Evolutionary conservation across 2,113 vertebrate genomes (phyloP).

Genomic region (Lutjanus erythropterus): DNA sequence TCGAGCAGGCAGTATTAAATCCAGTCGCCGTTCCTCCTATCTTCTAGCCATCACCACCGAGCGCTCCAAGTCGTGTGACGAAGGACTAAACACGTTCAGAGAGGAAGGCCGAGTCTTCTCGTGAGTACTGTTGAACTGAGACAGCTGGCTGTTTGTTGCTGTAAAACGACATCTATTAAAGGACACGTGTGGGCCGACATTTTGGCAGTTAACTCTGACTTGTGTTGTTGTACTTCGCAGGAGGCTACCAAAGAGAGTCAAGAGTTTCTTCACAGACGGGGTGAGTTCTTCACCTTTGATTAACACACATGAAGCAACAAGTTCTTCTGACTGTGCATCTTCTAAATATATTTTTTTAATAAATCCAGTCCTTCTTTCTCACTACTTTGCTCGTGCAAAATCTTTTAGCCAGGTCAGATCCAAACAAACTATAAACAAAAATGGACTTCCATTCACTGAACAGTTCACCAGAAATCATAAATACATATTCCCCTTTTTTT

Average conservation of each 20-base stretch:
- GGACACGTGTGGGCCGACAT: not conserved
- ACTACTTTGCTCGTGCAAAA: not conserved
- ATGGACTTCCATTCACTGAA: no score
- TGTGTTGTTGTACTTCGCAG: conserved; percentile 78
- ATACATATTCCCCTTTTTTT: no score
- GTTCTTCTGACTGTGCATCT: not conserved
- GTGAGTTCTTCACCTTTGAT: conserved; percentile 82
- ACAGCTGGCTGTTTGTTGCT: rapidly evolving
- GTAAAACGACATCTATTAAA: not conserved
- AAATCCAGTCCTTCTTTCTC: not conserved
- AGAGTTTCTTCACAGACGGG: conserved; percentile 97
- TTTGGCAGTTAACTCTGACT: not conserved
- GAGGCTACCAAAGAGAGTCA: conserved; percentile 93
- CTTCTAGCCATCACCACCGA: conserved; percentile 96
- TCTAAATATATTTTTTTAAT: not conserved
- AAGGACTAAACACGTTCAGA: conserved; percentile 94
- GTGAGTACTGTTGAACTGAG: conserved; percentile 72
- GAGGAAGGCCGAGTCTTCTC: conserved; percentile 90
- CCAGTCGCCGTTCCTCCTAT: conserved; percentile 97
- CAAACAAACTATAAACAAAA: no score
- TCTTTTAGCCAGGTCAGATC: not conserved
- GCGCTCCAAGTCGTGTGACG: conserved; percentile 98
- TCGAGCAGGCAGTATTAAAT: conserved; percentile 92
- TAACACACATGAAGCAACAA: not conserved
- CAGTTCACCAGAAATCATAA: no score